These are phyloP conservation scores for Coleophora deauratella DNA, from an alignment of 2,888 invertebrate species.

Conservation along the genomic window DNA sequence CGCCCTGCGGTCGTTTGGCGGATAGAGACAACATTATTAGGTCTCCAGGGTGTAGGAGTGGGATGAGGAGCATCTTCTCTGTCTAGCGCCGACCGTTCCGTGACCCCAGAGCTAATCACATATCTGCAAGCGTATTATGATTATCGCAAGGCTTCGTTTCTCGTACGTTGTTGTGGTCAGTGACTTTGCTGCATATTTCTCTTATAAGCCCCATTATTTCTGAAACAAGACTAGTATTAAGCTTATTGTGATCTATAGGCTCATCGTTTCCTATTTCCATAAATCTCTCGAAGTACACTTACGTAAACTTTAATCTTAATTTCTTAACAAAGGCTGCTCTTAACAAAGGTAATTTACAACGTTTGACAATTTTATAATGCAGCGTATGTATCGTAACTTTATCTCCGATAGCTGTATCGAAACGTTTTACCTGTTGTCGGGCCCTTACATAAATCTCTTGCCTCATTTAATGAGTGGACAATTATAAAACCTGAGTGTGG, in stretches of 20 bases:
- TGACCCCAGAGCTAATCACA: slow-evolving; percentile 71
- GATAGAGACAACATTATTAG: slow-evolving; percentile 38
- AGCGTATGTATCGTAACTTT: slow-evolving; percentile 29
- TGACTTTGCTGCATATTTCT: slow-evolving; percentile 41
- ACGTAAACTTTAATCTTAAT: slow-evolving; percentile 23
- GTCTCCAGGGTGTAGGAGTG: slow-evolving; percentile 28
- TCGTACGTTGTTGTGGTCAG: slow-evolving; percentile 63
- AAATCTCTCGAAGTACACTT: slow-evolving; percentile 30
- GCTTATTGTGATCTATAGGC: too few species aligned
- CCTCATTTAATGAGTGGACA: slow-evolving; percentile 52
- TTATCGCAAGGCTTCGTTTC: slow-evolving; percentile 65
- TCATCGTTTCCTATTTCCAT: slow-evolving; percentile 29
- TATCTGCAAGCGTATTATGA: slow-evolving; percentile 72
- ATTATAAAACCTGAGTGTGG: slow-evolving; percentile 44
- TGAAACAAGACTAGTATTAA: too few species aligned
- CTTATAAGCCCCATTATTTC: too few species aligned
- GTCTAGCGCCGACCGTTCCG: slow-evolving; percentile 68
- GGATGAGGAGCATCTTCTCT: slow-evolving; percentile 41
- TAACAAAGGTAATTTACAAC: slow-evolving; percentile 2
- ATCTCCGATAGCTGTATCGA: slow-evolving; percentile 32
- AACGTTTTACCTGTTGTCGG: slow-evolving; percentile 35
- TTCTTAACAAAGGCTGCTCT: slow-evolving; percentile 20
- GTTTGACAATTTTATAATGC: slow-evolving; percentile 16
- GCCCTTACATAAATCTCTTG: slow-evolving; percentile 43
- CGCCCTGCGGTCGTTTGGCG: slow-evolving; percentile 63